Percentiles rank a stretch among this genome's conserved stretches.
Evolutionary conservation across 2,113 vertebrate species (phyloP).

Genomic region (Scophthalmus maximus): DNA sequence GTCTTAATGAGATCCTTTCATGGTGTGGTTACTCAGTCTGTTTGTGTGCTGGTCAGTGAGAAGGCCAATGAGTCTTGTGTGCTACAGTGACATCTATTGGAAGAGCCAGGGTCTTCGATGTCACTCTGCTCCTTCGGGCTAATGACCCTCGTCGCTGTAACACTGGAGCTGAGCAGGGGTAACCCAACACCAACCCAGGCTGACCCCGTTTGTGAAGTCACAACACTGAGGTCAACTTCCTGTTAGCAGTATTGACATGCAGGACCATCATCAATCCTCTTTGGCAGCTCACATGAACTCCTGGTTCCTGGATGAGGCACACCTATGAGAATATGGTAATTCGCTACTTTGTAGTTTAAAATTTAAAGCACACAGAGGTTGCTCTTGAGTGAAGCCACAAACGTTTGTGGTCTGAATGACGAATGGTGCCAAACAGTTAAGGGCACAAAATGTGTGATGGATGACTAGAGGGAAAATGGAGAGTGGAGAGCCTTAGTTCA

Average conservation of each 20-base stretch:
- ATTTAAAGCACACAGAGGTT: conserved; percentile 45
- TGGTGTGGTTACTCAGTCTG: conserved; percentile 7
- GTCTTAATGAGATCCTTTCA: conserved; percentile 38
- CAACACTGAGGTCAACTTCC: conserved; percentile 70
- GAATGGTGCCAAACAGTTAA: conserved; percentile 13
- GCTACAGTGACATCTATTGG: conserved; percentile 71
- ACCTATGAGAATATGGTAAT: conserved; percentile 43
- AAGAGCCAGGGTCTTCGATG: conserved; percentile 34
- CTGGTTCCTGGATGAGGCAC: conserved; percentile 27
- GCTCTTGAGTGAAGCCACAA: conserved; percentile 32
- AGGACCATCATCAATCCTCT: conserved; percentile 64
- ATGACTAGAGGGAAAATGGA: conserved; percentile 12
- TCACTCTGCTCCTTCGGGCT: conserved; percentile 35
- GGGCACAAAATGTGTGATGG: conserved; percentile 21
- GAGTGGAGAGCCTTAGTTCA: background rate
- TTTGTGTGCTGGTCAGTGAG: conserved; percentile 10
- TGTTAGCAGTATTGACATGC: conserved; percentile 67
- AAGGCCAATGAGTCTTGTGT: conserved; percentile 11
- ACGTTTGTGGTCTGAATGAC: conserved; percentile 16
- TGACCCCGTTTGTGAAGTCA: conserved; percentile 62
- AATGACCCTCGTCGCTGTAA: conserved; percentile 56
- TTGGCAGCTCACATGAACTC: conserved; percentile 43
- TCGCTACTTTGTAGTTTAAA: conserved; percentile 42
- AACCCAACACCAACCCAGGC: conserved; percentile 62
- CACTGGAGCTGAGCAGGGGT: conserved; percentile 51